Evolutionary conservation across 2,113 vertebrate species (phyloP), one percentile per base, ranked within the genome.

Genomic region (Cyanoderma ruficeps): DNA sequence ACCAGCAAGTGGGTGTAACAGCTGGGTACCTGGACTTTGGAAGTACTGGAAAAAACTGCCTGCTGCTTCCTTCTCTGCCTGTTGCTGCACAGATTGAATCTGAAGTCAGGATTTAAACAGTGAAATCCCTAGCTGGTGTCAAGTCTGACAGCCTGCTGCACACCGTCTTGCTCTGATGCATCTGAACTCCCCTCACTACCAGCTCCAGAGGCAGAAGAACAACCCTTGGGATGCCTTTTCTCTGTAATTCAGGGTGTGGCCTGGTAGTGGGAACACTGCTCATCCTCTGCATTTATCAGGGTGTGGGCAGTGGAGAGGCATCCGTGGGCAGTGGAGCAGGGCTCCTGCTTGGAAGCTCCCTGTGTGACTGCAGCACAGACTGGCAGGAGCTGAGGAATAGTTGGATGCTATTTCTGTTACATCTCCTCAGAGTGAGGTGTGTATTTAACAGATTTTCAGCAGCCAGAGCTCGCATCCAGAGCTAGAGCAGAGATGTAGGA

Each of bases 1-100:
- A 91, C 83, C 77, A 82, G 87, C 72, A 77, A 92, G 95, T 94
- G 95, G 93, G 96, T 52, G 72, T 87, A 95, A 96, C 96, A 97
- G 95, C 96, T 97, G 96, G 90, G 93, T 97, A 97, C 94, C 96
- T 97, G 96, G 90, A 50, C 90, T 95, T 89, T 61, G 79, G 67
- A 96, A 96, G 86, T 68, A 80, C 65, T 91, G 68, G 68, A 71
- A 81, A 88, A 90, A 90, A 31, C 79, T 93, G 86, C 86, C 89
- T 95, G 95, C 88, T 96, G 88, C 79, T 96, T 93, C 90, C 25
- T 93, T 96, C 93, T 93, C 89, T 12, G 69, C 83, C 84, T 95
- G 84, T 95, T 93, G 89, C 85, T 64, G 50, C 89, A 94, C 95
- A 96, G 89, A 97, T 96, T 95, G 91, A 70, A 90, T 91, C 75